phyloP scores from a whole-genome alignment of 2,113 vertebrate species.

The Oryzias curvinotus region DNA sequence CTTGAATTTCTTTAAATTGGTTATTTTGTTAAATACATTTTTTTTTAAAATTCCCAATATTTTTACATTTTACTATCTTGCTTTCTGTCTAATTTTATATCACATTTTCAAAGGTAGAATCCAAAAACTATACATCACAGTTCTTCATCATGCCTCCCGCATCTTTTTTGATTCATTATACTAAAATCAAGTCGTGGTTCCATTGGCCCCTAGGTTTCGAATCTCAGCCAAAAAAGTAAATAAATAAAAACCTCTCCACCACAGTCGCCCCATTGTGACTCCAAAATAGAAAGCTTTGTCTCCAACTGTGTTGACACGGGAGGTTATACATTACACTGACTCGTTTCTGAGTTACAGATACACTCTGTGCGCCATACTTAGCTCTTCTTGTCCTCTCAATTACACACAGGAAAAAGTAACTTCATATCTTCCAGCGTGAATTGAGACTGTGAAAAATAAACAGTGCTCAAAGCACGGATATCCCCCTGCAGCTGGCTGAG shows the following conservation, averaged over 20 bases:
- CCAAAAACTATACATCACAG: not conserved
- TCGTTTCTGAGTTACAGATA: slow-evolving; percentile 43
- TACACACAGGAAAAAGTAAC: slow-evolving; percentile 48
- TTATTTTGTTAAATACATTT: too few relatives aligned
- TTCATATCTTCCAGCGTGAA: slow-evolving; percentile 11
- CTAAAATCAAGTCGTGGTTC: not conserved
- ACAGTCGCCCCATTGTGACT: slow-evolving; percentile 37
- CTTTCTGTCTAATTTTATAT: too few relatives aligned
- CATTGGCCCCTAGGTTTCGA: slow-evolving; percentile 42
- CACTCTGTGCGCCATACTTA: slow-evolving; percentile 43
- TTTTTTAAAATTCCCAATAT: too few relatives aligned
- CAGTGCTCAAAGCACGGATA: slow-evolving; percentile 33
- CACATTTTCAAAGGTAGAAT: too few relatives aligned
- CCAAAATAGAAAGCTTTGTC: slow-evolving; percentile 46
- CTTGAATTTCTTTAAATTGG: too few relatives aligned
- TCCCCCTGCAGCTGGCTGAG: not conserved
- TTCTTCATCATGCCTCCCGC: not conserved
- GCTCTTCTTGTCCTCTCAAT: slow-evolving; percentile 57
- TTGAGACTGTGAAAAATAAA: slow-evolving; percentile 25
- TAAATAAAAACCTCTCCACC: slow-evolving; percentile 35
- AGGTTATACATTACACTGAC: slow-evolving; percentile 46
- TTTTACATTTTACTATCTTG: too few relatives aligned
- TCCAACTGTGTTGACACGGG: slow-evolving; percentile 42
- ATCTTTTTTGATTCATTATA: not conserved
- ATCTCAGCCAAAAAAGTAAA: slow-evolving; percentile 31